Base-by-base conservation (phyloP, 2,888 invertebrate species). In the Acanthosoma haemorrhoidale region DNA sequence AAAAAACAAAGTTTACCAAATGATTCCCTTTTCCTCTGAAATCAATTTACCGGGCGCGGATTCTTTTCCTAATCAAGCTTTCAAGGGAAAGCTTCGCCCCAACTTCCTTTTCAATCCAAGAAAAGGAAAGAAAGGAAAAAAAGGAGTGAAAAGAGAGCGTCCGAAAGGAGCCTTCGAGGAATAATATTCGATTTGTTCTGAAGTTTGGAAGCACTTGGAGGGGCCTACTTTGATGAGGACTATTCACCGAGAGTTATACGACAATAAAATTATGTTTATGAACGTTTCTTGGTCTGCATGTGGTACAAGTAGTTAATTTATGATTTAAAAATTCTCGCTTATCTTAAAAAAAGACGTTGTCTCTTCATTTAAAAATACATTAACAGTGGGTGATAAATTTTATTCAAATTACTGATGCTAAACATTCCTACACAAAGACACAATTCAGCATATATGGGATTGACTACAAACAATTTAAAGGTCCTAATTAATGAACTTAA, bases 31-130 rank as follows among this genome's bases (percentile, higher is more conserved):
- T 51, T 51, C 25, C 43, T 18, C 43, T 16, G 25, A 51, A 51
- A 51, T 51, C 43, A 51, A 51, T 51, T 51, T 51, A 51, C 13
- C 43, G 4, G 43, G 25, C 43, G 43, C 25, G 25, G 43, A 51
- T 51, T 51, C 43, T 51, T 51, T 51, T 25, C 25, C 43, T 51
- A 51, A 51, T 51, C 43, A 51, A 25, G 43, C 43, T 51, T 51
- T 51, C 43, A 51, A n/a, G 43, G 43, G 25, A 51, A 51, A 25
- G 43, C 25, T 51, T 51, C 43, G 43, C 32, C 41, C 43, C 43
- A 51, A 51, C 43, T 51, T 51, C 43, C 43, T 51, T 51, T 51
- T 51, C 43, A 51, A 51, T 51, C 25, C 25, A 18, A 51, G 43
- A 25, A 25, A 51, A 21, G 21, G 25, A 4, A 21, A 51, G 25